phyloP scores from a whole-genome alignment of 2,888 invertebrate genomes.

The Ochlodes sylvanus region DNA sequence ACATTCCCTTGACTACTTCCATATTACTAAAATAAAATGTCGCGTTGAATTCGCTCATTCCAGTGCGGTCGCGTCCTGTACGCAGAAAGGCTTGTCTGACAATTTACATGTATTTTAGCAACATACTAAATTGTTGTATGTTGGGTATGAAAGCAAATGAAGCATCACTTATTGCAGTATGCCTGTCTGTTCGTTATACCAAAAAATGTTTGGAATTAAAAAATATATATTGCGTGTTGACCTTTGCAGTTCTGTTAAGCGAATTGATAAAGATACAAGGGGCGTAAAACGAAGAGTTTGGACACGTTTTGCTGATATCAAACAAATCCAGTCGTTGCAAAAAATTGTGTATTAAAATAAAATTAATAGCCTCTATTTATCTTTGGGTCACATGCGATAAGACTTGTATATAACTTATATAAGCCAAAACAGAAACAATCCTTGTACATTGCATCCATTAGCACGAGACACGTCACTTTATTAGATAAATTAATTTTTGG shows the following conservation, averaged over 20 bases:
- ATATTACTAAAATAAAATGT: neutral
- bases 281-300: no score
- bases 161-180: neutral
- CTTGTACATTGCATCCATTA: conserved; percentile 29
- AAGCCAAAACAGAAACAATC: conserved; percentile 13
- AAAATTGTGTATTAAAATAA: neutral
- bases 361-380: conserved; percentile 1
- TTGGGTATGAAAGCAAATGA: neutral
- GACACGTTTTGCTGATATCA: no score
- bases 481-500: conserved; percentile 34
- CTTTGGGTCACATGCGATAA: conserved; percentile 2
- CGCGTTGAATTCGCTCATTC: neutral
- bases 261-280: no score
- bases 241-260: neutral
- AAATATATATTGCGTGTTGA: neutral
- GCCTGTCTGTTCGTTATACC: neutral
- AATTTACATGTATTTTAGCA: no score
- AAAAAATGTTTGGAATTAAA: neutral
- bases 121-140: neutral
- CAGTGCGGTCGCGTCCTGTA: conserved; percentile 1
- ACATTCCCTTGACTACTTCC: neutral
- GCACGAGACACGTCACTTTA: conserved; percentile 27
- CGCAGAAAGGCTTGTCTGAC: no score
- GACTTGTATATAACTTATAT: conserved; percentile 20
- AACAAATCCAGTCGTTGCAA: neutral